Evolutionary conservation across 53 echinoderm and acorn worm genomes (phyloP), one percentile per base, ranked within the genome.

Genomic region (Hippasteria phrygiana): DNA sequence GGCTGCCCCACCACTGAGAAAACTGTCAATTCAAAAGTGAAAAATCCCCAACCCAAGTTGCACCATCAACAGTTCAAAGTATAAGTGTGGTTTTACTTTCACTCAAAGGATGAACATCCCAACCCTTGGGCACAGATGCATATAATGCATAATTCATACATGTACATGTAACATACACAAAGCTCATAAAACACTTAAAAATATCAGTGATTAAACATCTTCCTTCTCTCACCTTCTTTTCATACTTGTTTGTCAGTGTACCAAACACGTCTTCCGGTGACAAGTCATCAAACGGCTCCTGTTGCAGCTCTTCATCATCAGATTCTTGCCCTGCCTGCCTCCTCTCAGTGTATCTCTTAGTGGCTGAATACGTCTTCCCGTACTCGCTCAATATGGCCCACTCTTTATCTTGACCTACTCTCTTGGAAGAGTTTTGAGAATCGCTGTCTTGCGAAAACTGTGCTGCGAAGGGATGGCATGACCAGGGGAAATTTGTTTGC

Each of bases 211-310:
- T n/a, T n/a, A n/a, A n/a, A n/a, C n/a, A n/a, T n/a, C n/a, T n/a
- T n/a, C n/a, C n/a, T 16, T 72, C 70, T 59, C 81, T 63, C 56
- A 91, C 91, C 88, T 80, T 80, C 73, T 87, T 80, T 43, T 80
- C 77, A 48, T 73, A 87, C 48, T 74, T 79, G 26, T 36, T 63
- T 62, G 91, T 87, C 24, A 91, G 42, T 22, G 18, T 56, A 20
- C 91, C 91, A 74, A 91, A 91, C 2, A 74, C 88, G 62, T 91
- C 80, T 51, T 80, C 88, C 24, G 81, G 81, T 64, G 40, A 24
- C 20, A 81, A 43, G 43, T 81, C 81, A 14, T 81, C 81, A 50
- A 76, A 13, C 32, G 18, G 31, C 29, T 75, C 75, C 24, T 50
- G 71, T 7, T 5, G 41, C 39, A 47, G 2, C 59, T 3, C 20